Evolutionary conservation across 2,888 invertebrate genomes (phyloP), one percentile per base, ranked within the genome.

Genomic region (Gryllus longicercus): DNA sequence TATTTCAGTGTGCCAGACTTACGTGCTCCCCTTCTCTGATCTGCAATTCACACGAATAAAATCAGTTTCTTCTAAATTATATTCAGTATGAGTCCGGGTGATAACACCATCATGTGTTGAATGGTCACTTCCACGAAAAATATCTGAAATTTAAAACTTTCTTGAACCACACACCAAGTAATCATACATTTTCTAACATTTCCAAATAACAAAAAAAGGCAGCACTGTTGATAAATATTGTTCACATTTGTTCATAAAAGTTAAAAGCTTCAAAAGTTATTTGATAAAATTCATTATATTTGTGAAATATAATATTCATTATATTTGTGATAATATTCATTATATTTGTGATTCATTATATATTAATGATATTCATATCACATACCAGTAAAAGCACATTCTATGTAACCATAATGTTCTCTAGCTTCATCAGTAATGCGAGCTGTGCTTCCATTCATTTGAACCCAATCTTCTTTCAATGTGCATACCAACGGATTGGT

Each of bases 391-490:
- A 93, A 94, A 50, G 87, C 86, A 84, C 91, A 92, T 80, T 87
- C 84, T 50, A 89, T 87, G 63, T 87, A 84, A 4, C 88, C 88
- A 83, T 87, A 85, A 76, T 83, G 84, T n/a, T 81, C 76, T 74
- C 84, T 84, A 1, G 90, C 90, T 80, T 86, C 86, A 11, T 88
- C 86, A 75, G 89, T 89, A 80, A 93, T 90, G 78, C 86, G 86
- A 82, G 91, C 90, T 23, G 82, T 81, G 77, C 79, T 80, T 50
- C 82, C 82, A 75, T 85, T 91, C 89, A 83, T 94, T 93, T 84
- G 88, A 89, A 2, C 94, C 97, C 96, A 97, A 85, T 96, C 93
- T 51, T 85, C 84, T 74, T 87, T 89, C 82, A 86, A 89, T 84
- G 89, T 89, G 85, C 97, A 97, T 18, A 89, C 87, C 3, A 96